Evolutionary conservation across 2,113 vertebrate species (phyloP), one percentile per base, ranked within the genome.

Genomic region (Neotragus moschatus): DNA sequence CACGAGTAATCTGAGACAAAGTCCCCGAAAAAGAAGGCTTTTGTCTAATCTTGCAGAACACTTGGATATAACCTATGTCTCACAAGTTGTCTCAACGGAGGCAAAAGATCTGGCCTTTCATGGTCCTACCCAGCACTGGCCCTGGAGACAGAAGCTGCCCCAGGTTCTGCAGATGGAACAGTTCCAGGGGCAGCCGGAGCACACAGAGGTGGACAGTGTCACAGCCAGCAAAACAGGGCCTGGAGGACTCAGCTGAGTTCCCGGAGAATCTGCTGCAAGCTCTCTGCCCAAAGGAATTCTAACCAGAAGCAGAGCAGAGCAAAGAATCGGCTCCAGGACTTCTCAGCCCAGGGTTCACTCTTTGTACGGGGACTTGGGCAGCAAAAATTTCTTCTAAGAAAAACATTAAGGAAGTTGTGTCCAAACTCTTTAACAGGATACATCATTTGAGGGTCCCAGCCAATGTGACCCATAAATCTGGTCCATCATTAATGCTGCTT

Each of bases 1-100:
- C 28, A 8, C 0, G 2, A 3, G 2, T 10, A 17, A 47, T 33
- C 39, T 70, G 58, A 70, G 36, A n/a, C 10, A 16, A 80, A 30
- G 5, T 13, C 1, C 28, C 19, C 0, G 0, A 6, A 8, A 30
- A 75, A 6, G 30, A 79, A 1, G 49, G 7, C 6, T 39, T 55
- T 9, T 6, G 2, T 43, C 10, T 25, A 10, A 36, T 33, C 28
- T 33, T 8, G 1, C 0, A 19, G 10, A 13, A 49, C 9, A 36
- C 36, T 87, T 85, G 8, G 45, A 26, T 16, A 4, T 70, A 77
- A 92, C 84, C 25, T 9, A 11, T 33, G 7, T 12, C 28, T 84
- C 26, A 77, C 14, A 55, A 8, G 39, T 26, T 61, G 25, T 49
- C 25, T 88, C 63, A 36, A 3, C 0, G 26, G 82, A 84, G 58